These are phyloP conservation scores for Cossypha polioptera DNA, from an alignment of 2,797 vertebrate genomes.

Conservation along the genomic window DNA sequence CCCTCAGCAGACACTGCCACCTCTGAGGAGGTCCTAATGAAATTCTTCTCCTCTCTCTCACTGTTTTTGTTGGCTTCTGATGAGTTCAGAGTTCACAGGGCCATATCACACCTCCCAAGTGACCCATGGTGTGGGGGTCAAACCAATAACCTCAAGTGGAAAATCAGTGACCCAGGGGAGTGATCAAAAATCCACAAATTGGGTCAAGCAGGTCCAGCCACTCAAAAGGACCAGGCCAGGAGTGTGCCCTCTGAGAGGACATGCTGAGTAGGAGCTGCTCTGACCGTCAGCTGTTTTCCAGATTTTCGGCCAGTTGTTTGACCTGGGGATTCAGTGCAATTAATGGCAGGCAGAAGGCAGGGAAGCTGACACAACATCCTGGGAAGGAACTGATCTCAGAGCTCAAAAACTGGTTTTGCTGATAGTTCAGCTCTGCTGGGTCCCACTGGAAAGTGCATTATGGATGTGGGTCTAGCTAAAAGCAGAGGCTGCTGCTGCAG, in stretches of 20 bases:
- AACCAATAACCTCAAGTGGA: conserved; percentile 64
- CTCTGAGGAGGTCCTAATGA: conserved; percentile 64
- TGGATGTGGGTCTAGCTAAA: not conserved
- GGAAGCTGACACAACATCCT: conserved; percentile 31
- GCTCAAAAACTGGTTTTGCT: not conserved
- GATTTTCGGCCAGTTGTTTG: conserved; percentile 56
- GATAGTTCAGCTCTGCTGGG: not conserved
- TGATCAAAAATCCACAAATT: conserved; percentile 63
- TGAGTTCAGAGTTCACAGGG: conserved; percentile 67
- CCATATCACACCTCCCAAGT: conserved; percentile 60
- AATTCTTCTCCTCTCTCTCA: conserved; percentile 37
- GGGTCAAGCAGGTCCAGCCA: conserved; percentile 52
- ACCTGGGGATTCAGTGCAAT: conserved; percentile 24
- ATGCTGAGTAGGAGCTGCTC: conserved; percentile 20
- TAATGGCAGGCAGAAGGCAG: conserved; percentile 46
- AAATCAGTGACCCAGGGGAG: conserved; percentile 63
- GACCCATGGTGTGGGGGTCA: conserved; percentile 62
- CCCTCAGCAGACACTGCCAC: not conserved
- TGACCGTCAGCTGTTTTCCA: conserved; percentile 51
- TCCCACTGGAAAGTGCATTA: not conserved
- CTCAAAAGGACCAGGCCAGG: conserved; percentile 34
- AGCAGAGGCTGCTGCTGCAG: not conserved
- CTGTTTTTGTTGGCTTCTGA: conserved; percentile 67
- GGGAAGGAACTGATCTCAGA: conserved; percentile 6
- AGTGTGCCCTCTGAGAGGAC: conserved; percentile 38